Evolutionary conservation across 64 coral and sea anemone genomes (phyloP), one percentile per base, ranked within the genome.

Genomic region (Pachyseris speciosa): DNA sequence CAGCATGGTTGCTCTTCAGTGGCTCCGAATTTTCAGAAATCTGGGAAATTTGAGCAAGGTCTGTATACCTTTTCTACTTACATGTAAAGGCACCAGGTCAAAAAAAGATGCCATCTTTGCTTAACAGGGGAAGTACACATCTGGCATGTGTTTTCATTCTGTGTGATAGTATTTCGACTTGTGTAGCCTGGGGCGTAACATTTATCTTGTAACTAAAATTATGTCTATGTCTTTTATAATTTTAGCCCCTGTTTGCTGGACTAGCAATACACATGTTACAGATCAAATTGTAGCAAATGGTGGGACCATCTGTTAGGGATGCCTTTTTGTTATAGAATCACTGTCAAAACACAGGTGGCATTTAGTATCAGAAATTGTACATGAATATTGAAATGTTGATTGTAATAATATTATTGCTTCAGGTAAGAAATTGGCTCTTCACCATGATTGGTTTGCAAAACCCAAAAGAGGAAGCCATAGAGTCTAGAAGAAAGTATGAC

Each of bases 1-100:
- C n/a, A 73, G 42, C 12, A 72, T 73, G 71, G 52, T 30, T 27
- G 84, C 84, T 37, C 22, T 51, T 37, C 37, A 87, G 28, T 87
- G 84, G 84, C 65, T 87, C 15, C 25, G 63, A 31, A 67, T 87
- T 73, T 71, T 87, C 26, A 70, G 84, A 71, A 87, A 87, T 87
- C 84, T 69, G 49, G 34, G 27, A 24, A 69, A 49, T 33, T 72
- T 87, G 85, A 85, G 41, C 37, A 63, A 85, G 59, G 81, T 85
- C 20, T 55, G 51, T 55, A 16, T 55, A 55, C 51, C 11, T 55
- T 55, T 55, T 55, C 20, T 55, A 55, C 51, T 55, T 12, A 2
- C 51, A 55, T 55, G 51, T 55, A 55, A 9, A 55, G 51, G 51
- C 51, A 55, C 51, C 51, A 55, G 51, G 20, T 55, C n/a, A n/a